Conservation (phyloP, 2,797 vertebrate species). For the Rhinichthys osculus region DNA sequence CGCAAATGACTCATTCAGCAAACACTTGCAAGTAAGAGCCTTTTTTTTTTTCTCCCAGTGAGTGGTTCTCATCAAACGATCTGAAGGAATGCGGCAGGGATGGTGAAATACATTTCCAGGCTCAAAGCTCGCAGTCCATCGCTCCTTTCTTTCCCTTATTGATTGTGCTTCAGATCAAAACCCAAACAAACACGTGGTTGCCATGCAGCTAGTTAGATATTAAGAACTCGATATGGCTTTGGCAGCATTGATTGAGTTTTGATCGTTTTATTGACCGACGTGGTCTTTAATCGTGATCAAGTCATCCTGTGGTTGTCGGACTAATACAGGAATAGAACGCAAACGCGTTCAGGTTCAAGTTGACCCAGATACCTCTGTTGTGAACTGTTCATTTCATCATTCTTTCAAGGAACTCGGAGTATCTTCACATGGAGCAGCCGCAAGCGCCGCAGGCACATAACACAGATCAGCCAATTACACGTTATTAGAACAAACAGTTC, state of each 20-base stretch:
- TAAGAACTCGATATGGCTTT: slow-evolving; percentile 38
- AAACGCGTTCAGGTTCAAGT: not conserved
- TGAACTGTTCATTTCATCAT: not conserved
- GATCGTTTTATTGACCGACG: slow-evolving; percentile 33
- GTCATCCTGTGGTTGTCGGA: not conserved
- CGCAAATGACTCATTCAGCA: slow-evolving; percentile 64
- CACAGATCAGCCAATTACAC: slow-evolving; percentile 33
- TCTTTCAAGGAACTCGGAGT: not conserved
- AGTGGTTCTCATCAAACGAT: slow-evolving; percentile 63
- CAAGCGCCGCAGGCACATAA: not conserved
- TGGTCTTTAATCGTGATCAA: slow-evolving; percentile 28
- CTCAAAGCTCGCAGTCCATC: slow-evolving; percentile 43
- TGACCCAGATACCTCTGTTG: not conserved
- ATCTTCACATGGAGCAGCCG: not conserved
- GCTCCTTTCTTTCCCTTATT: slow-evolving; percentile 40
- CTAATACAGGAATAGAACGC: not conserved
- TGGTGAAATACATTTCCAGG: slow-evolving; percentile 57
- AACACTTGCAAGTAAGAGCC: slow-evolving; percentile 54
- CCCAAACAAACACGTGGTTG: slow-evolving; percentile 56
- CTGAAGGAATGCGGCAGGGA: slow-evolving; percentile 64
- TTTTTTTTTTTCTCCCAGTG: slow-evolving; percentile 16
- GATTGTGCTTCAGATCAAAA: slow-evolving; percentile 53
- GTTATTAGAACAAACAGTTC: slow-evolving; percentile 40
- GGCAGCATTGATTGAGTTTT: slow-evolving; percentile 36
- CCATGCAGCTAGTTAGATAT: slow-evolving; percentile 56